phyloP scores from a whole-genome alignment of 2,113 vertebrate species.

The Mesocricetus auratus region DNA sequence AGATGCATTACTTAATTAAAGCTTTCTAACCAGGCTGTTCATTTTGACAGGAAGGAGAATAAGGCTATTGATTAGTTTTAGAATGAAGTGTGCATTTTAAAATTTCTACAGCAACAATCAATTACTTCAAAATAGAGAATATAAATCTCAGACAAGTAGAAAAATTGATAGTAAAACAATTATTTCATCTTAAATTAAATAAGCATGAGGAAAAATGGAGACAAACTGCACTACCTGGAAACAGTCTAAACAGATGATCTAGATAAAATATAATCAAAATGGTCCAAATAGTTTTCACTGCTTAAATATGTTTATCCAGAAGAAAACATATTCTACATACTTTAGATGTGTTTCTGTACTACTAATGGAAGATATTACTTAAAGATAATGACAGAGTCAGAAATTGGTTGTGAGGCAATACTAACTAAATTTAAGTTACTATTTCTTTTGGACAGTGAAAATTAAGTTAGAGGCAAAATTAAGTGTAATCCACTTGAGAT shows the following conservation, averaged over 20 bases:
- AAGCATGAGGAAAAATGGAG: neutral
- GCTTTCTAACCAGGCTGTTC: neutral
- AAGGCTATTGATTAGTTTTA: conserved; percentile 3
- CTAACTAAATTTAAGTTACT: neutral
- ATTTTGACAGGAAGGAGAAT: neutral
- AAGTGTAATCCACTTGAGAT: neutral
- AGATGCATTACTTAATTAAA: conserved; percentile 12
- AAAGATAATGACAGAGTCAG: neutral
- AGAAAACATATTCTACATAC: neutral
- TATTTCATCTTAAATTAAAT: conserved; percentile 25
- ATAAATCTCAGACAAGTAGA: neutral
- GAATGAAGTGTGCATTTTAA: neutral
- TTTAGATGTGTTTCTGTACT: neutral
- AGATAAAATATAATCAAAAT: neutral
- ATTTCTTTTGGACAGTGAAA: neutral
- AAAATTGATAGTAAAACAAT: neutral
- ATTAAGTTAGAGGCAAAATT: neutral
- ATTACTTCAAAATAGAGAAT: neutral
- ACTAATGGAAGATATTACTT: neutral
- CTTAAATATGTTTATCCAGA: neutral
- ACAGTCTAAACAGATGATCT: neutral
- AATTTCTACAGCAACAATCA: conserved; percentile 8
- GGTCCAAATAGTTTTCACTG: neutral
- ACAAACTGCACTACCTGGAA: neutral
- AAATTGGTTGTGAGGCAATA: neutral